phyloP scores from a whole-genome alignment of 2,113 vertebrate species.

The Cranoglanis bouderius region DNA sequence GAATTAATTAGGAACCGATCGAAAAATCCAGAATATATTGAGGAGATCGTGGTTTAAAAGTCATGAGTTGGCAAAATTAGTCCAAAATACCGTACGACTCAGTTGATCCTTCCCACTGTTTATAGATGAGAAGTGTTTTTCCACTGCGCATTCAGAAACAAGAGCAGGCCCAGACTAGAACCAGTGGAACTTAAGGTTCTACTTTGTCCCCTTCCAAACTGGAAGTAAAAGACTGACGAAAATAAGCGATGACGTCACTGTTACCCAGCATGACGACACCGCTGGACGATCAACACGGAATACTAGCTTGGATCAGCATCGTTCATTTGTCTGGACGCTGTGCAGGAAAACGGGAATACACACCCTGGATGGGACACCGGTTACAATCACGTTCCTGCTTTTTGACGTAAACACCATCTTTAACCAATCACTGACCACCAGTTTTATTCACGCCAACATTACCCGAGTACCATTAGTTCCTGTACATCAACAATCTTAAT shows the following conservation, averaged over 20 bases:
- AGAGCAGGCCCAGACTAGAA: too few species aligned
- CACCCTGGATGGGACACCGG: too few species aligned
- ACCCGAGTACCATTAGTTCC: neutral
- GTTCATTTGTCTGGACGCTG: neutral
- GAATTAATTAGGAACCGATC: neutral
- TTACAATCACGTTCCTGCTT: neutral
- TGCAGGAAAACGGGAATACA: neutral
- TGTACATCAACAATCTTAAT: neutral
- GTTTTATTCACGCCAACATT: neutral
- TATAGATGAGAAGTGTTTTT: too few species aligned
- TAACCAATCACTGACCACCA: neutral
- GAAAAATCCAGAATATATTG: too few species aligned
- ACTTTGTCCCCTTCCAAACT: neutral
- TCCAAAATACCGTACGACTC: neutral
- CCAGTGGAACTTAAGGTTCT: neutral
- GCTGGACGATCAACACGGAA: neutral
- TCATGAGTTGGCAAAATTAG: neutral
- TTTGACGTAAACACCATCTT: neutral
- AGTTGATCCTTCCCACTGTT: neutral
- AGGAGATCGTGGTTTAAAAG: neutral
- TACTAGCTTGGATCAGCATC: neutral
- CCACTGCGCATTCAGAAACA: neutral
- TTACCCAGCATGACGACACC: neutral
- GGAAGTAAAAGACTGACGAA: neutral
- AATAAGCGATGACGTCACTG: neutral